A percentile compares a stretch with the other conserved stretches of the same genome.
Evolutionary conservation across 2,113 vertebrate species (phyloP).

Genomic region (Ameiurus melas): DNA sequence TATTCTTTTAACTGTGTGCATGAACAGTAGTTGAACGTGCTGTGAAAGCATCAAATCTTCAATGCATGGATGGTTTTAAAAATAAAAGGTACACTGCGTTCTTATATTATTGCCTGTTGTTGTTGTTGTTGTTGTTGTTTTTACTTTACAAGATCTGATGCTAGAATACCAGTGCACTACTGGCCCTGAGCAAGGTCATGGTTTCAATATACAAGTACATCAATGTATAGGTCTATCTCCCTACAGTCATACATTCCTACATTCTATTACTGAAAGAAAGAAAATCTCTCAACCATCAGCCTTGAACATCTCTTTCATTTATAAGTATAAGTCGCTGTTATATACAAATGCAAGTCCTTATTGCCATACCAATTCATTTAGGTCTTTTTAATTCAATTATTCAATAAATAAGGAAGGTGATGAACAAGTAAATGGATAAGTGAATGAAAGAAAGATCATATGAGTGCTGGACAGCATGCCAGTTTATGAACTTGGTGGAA

Average conservation of each 20-base stretch:
- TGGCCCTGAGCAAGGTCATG: background rate
- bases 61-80: constrained; percentile 10
- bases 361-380: constrained; percentile 10
- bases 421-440: background rate
- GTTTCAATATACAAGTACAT: background rate
- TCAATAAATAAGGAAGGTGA: background rate
- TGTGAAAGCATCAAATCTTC: constrained; percentile 19
- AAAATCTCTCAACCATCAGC: background rate
- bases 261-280: background rate
- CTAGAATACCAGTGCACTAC: background rate
- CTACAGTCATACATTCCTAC: background rate
- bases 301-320: background rate
- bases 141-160: background rate
- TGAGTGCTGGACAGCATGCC: background rate
- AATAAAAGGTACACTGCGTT: constrained; percentile 35
- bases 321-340: background rate
- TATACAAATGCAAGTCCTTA: background rate
- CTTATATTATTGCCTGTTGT: background rate
- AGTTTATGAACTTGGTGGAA: constrained; percentile 28
- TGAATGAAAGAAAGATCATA: background rate
- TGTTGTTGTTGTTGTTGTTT: background rate
- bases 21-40: constrained; percentile 10
- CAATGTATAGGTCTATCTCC: background rate
- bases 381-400: background rate
- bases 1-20: background rate